phyloP scores from a whole-genome alignment of 2,888 invertebrate species.

The Sminthurinus aureus region DNA sequence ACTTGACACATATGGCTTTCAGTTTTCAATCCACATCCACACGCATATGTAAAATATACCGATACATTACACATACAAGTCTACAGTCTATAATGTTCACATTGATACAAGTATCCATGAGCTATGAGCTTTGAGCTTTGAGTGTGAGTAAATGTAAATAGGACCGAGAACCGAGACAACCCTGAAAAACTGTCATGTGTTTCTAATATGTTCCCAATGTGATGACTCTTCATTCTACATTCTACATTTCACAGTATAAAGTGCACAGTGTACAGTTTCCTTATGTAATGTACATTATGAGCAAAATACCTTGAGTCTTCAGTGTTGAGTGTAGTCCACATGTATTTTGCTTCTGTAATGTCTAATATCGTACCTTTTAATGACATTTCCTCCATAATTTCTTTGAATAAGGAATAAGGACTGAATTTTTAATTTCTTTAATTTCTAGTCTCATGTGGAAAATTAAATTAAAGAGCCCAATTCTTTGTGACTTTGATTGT shows the following conservation, averaged over 20 bases:
- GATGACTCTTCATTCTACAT: not conserved
- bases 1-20: slow-evolving; percentile 27
- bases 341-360: not conserved
- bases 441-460: not conserved
- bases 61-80: too few species aligned
- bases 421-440: not conserved
- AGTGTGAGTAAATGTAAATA: too few species aligned
- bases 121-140: too few species aligned
- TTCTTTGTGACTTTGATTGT: too few species aligned
- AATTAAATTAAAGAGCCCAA: not conserved
- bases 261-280: too few species aligned
- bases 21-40: not conserved
- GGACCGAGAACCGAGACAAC: not conserved
- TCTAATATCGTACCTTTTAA: too few species aligned
- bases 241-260: not conserved
- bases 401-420: not conserved
- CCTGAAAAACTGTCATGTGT: slow-evolving; percentile 31
- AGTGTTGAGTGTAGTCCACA: too few species aligned
- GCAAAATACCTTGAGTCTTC: too few species aligned
- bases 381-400: not conserved
- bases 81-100: too few species aligned
- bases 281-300: too few species aligned
- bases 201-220: slow-evolving; percentile 16
- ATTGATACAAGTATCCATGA: too few species aligned
- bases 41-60: too few species aligned